A percentile compares a stretch with the other conserved stretches of the same genome.
Evolutionary conservation across 2,797 vertebrate genomes (phyloP).

Genomic region (Peromyscus melanophrys): DNA sequence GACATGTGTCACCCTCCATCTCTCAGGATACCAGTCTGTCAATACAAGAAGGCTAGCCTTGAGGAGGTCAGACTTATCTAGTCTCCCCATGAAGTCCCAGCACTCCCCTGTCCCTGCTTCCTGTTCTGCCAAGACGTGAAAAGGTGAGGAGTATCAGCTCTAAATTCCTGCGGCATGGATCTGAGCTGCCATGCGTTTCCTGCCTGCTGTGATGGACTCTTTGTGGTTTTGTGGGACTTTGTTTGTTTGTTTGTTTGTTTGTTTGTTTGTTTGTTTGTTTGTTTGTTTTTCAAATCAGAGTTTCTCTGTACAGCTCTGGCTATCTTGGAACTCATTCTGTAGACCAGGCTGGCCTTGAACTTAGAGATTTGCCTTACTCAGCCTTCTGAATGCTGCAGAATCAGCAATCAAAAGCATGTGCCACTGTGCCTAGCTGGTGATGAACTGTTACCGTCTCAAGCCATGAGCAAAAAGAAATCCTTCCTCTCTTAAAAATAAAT

Average conservation of each 20-base stretch:
- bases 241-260: neutral
- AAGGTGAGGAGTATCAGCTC: too few relatives aligned
- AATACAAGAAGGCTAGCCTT: neutral
- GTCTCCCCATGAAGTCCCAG: neutral
- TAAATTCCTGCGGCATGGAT: neutral
- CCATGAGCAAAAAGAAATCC: neutral
- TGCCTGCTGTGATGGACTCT: neutral
- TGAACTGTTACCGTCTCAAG: neutral
- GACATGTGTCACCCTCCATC: rapidly evolving
- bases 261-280: too few relatives aligned
- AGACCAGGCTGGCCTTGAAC: neutral
- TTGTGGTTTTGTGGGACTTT: neutral
- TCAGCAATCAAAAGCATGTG: neutral
- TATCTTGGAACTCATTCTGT: neutral
- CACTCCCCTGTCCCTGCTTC: neutral
- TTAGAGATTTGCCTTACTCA: neutral
- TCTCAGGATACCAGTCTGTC: neutral
- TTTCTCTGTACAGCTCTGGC: neutral
- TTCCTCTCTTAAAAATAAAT: neutral
- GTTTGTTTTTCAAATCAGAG: neutral
- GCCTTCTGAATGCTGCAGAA: neutral
- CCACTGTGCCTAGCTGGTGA: neutral
- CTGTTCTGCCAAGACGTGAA: neutral
- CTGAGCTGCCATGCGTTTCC: neutral
- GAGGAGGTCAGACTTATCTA: neutral